Evolutionary conservation across 2,797 vertebrate genomes (phyloP), one percentile per base, ranked within the genome.

Genomic region (Fundulus diaphanus): DNA sequence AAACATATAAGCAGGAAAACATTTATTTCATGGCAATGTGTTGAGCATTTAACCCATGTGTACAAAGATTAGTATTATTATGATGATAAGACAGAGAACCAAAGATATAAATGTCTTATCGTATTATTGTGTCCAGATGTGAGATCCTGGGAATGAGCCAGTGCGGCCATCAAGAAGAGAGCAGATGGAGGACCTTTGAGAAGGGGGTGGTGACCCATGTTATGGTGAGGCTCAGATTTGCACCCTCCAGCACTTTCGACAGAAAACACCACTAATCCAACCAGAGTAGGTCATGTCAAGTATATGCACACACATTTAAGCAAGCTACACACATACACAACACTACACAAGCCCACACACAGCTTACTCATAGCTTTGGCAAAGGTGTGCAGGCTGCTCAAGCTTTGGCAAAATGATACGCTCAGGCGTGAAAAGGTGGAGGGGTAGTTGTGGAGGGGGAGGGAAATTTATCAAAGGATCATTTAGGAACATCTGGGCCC

Each of bases 401-500:
- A 84, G 79, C 68, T 70, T 48, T 81, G 82, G 81, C 82, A 84
- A 86, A 83, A 82, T 68, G 77, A 87, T 83, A 87, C 76, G 82
- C 88, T 90, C 69, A 80, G 74, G 82, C 63, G 51, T 84, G 79
- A 88, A 86, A 87, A 77, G 82, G 71, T 33, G 49, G 72, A 29
- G 54, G 48, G 71, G 69, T 72, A 46, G 74, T 42, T 33, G 18
- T 4, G 18, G 33, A 52, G 37, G 57, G 46, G 57, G 56, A 29
- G 52, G 67, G 49, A 68, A 40, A 35, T 44, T 73, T 89, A 86
- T 90, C 83, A 92, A 83, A 61, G 71, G 83, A 89, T 88, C 84
- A 94, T 93, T 94, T 92, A 74, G 85, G 91, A 93, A 94, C 93
- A 95, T 94, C 93, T 94, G 93, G 86, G 90, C 79, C 79, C 83